Evolutionary conservation across 2,113 vertebrate species (phyloP).

Genomic region (Pteruthius melanotis): DNA sequence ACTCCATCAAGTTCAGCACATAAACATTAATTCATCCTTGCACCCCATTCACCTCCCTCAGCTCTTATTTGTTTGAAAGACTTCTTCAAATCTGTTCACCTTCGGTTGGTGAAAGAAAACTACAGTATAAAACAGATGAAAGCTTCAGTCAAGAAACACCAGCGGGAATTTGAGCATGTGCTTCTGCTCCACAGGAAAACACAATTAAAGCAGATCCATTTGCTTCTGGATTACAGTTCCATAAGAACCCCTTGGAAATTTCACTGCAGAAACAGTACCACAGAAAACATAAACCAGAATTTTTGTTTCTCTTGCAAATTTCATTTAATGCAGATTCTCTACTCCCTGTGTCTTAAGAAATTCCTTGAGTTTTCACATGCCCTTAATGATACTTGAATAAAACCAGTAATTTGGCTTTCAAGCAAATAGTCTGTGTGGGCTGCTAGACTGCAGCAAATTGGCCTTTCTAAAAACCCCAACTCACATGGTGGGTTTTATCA

Average conservation of each 20-base stretch:
- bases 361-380: not conserved
- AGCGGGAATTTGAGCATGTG: not conserved
- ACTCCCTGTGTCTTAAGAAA: not conserved
- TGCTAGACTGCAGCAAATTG: not conserved
- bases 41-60: not conserved
- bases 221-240: not conserved
- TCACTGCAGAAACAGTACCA: not conserved
- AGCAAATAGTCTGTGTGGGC: not conserved
- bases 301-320: not conserved
- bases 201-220: not conserved
- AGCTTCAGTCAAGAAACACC: not conserved
- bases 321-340: not conserved
- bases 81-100: not conserved
- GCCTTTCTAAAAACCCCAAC: not conserved
- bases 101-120: not conserved
- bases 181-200: conserved; percentile 6
- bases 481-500: not conserved
- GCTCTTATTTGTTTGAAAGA: not conserved
- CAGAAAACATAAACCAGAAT: not conserved
- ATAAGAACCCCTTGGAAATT: not conserved
- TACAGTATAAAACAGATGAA: not conserved
- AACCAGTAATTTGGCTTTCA: not conserved
- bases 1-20: not conserved
- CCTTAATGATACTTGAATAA: not conserved
- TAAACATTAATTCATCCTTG: not conserved